Percentiles rank a stretch among this genome's conserved stretches.
Evolutionary conservation across 2,888 invertebrate species (phyloP).

Genomic region (Drosophila tanythrix): DNA sequence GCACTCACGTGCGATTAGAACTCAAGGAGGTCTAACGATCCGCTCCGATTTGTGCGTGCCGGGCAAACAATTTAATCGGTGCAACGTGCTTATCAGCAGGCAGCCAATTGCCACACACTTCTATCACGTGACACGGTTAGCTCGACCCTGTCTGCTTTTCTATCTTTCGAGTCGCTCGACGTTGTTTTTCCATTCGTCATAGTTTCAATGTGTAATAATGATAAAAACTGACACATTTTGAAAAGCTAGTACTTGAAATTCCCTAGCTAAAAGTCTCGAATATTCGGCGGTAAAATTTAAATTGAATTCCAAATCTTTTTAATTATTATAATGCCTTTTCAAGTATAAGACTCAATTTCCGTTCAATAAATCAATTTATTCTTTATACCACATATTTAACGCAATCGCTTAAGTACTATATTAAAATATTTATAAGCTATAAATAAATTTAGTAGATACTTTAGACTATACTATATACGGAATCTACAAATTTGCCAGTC

Average conservation of each 20-base stretch:
- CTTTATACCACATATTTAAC: conserved; percentile 1
- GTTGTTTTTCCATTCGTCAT: conserved; percentile 40
- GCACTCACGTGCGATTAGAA: conserved; percentile 25
- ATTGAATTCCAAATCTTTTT: not conserved
- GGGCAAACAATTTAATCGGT: conserved; percentile 68
- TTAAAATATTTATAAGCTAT: not conserved
- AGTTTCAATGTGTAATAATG: conserved; percentile 25
- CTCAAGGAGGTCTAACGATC: not conserved
- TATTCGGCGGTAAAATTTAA: conserved; percentile 8
- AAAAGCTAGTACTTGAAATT: not conserved
- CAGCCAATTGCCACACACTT: conserved; percentile 59
- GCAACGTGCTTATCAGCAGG: conserved; percentile 50
- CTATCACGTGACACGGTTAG: conserved; percentile 61
- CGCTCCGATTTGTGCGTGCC: conserved; percentile 49
- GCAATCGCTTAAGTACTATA: not conserved
- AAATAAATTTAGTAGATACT: not conserved
- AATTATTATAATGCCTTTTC: not conserved
- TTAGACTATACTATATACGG: not conserved
- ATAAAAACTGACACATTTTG: conserved; percentile 1
- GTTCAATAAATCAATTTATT: conserved; percentile 24
- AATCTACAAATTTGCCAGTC: conserved; percentile 33
- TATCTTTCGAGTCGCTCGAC: conserved; percentile 12
- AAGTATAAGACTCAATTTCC: conserved; percentile 4
- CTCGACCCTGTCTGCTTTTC: conserved; percentile 21
- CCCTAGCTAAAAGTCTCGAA: conserved; percentile 6